Evolutionary conservation across 2,888 invertebrate species (phyloP).

Genomic region (Cheilosia urbana): DNA sequence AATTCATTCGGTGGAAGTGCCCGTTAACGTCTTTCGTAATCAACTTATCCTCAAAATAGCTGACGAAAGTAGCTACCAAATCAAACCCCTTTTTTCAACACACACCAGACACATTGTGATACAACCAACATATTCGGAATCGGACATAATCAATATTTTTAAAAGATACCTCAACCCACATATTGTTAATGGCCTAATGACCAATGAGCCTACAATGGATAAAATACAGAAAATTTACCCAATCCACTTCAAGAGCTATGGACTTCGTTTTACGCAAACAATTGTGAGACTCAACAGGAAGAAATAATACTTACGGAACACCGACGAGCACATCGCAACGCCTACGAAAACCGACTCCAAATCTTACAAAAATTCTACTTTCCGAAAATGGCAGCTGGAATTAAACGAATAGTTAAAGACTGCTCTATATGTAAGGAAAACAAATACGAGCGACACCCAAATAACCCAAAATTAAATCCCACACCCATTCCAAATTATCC

Average conservation of each 20-base stretch:
- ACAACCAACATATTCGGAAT: conserved; percentile 11
- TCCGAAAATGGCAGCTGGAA: conserved; percentile 55
- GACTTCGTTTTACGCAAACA: conserved; percentile 39
- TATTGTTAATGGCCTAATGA: conserved; percentile 41
- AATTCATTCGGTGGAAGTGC: conserved; percentile 36
- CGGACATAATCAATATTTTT: conserved; percentile 33
- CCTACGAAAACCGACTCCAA: conserved; percentile 56
- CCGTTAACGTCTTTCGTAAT: conserved; percentile 44
- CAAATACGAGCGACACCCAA: conserved; percentile 56
- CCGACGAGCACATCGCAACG: conserved; percentile 57
- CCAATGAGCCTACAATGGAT: conserved; percentile 48
- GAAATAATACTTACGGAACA: conserved; percentile 41
- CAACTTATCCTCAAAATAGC: conserved; percentile 38
- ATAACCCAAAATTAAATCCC: conserved; percentile 38
- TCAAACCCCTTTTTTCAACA: conserved; percentile 6
- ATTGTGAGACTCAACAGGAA: conserved; percentile 22
- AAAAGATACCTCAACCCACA: conserved; percentile 53
- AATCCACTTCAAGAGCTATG: conserved; percentile 38
- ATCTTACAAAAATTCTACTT: conserved; percentile 61
- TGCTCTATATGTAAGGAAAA: conserved; percentile 63
- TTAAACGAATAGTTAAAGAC: conserved; percentile 47
- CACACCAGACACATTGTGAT: conserved; percentile 24
- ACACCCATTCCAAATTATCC: conserved; percentile 63
- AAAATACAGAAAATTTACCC: conserved; percentile 54
- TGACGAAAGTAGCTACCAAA: conserved; percentile 1